phyloP scores from a whole-genome alignment of 2,113 vertebrate species.

The Tauraco erythrolophus region DNA sequence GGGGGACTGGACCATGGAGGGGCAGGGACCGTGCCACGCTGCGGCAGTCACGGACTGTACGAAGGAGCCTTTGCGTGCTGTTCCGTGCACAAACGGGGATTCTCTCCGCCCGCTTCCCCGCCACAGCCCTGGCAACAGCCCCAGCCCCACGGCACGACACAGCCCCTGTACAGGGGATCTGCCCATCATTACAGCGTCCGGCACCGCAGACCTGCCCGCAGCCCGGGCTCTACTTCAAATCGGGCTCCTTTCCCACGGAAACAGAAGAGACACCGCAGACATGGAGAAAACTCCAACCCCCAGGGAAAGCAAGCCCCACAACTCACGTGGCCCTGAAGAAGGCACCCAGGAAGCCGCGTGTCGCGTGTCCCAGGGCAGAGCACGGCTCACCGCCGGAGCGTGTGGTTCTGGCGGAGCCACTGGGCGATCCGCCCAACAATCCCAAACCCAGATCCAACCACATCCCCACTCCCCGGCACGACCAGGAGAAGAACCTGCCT shows the following conservation, averaged over 20 bases:
- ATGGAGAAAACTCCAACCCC: background rate
- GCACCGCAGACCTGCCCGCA: background rate
- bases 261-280: background rate
- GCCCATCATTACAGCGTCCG: background rate
- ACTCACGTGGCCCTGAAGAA: background rate
- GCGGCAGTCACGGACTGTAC: background rate
- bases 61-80: background rate
- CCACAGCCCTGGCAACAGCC: background rate
- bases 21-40: fast-evolving
- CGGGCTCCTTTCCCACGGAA: background rate
- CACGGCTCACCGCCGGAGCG: fast-evolving
- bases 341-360: fast-evolving
- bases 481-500: background rate
- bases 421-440: fast-evolving
- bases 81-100: background rate
- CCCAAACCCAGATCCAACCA: background rate
- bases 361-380: fast-evolving
- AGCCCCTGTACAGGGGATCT: background rate
- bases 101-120: background rate
- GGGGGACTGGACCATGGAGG: background rate
- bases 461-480: fast-evolving
- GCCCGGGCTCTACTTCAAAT: background rate
- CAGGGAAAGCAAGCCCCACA: fast-evolving
- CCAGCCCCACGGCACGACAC: fast-evolving
- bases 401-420: fast-evolving